phyloP scores from a whole-genome alignment of 2,888 invertebrate species.

The Adineta ricciae region DNA sequence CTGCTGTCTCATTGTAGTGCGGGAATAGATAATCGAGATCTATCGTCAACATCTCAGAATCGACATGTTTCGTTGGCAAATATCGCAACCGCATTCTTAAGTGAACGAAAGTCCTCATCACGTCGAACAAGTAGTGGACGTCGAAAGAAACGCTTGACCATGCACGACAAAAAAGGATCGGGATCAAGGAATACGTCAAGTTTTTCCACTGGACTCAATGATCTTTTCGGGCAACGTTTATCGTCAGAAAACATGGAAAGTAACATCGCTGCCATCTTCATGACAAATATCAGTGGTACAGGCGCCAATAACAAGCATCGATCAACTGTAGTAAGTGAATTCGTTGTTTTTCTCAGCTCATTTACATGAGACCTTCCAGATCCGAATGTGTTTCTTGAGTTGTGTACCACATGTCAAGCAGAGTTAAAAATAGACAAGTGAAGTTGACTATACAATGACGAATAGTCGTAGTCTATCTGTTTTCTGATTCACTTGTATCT shows the following conservation, averaged over 20 bases:
- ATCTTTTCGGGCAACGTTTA: background rate
- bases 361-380: too few species aligned
- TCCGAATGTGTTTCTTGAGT: too few species aligned
- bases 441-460: too few species aligned
- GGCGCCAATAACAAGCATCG: background rate
- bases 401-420: too few species aligned
- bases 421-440: too few species aligned
- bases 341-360: too few species aligned
- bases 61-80: background rate
- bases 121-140: background rate
- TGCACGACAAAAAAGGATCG: background rate
- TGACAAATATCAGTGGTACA: background rate
- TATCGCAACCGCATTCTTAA: background rate
- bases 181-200: background rate
- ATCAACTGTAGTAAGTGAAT: background rate
- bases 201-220: background rate
- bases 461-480: too few species aligned
- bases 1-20: background rate
- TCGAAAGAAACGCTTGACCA: background rate
- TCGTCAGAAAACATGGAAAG: background rate
- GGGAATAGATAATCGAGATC: background rate
- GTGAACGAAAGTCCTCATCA: conserved; percentile 2
- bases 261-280: background rate
- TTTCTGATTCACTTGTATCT: too few species aligned
- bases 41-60: background rate